A percentile compares a stretch with the other conserved stretches of the same genome.
phyloP scores from a whole-genome alignment of 2,113 vertebrate genomes.

The Notiomystis cincta region DNA sequence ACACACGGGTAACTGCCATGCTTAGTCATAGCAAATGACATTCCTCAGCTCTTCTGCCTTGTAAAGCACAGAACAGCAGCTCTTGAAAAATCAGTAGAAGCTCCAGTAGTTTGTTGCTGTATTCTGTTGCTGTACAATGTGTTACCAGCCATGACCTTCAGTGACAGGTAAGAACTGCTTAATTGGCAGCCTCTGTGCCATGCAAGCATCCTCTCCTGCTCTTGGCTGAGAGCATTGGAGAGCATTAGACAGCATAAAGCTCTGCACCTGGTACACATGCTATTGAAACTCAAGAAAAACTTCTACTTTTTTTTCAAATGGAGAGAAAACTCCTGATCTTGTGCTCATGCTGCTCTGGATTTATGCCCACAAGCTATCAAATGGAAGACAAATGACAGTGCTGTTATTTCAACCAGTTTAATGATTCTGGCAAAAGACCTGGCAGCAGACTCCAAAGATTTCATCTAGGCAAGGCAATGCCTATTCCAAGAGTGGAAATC shows the following conservation, averaged over 20 bases:
- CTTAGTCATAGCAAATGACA: background rate
- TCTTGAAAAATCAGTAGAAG: background rate
- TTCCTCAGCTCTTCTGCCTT: background rate
- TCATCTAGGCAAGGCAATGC: slow-evolving; percentile 51
- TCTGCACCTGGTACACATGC: background rate
- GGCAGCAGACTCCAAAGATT: slow-evolving; percentile 22
- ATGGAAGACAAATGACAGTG: slow-evolving; percentile 35
- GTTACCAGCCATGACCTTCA: background rate
- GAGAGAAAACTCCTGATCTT: background rate
- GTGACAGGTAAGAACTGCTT: background rate
- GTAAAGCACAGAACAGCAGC: background rate
- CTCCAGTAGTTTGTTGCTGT: background rate
- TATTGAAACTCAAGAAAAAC: background rate
- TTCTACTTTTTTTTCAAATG: background rate
- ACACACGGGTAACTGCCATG: background rate
- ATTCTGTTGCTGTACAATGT: background rate
- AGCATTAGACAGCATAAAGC: background rate
- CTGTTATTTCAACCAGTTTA: slow-evolving; percentile 48
- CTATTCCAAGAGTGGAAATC: slow-evolving; percentile 54
- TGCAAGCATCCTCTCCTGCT: background rate
- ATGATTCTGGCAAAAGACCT: slow-evolving; percentile 43
- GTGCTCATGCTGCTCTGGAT: slow-evolving; percentile 23
- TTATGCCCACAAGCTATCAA: slow-evolving; percentile 34
- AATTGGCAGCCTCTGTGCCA: background rate
- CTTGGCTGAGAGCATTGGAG: background rate